Base-by-base conservation (phyloP, 2,888 invertebrate genomes). In the Cryptocephalus primarius region DNA sequence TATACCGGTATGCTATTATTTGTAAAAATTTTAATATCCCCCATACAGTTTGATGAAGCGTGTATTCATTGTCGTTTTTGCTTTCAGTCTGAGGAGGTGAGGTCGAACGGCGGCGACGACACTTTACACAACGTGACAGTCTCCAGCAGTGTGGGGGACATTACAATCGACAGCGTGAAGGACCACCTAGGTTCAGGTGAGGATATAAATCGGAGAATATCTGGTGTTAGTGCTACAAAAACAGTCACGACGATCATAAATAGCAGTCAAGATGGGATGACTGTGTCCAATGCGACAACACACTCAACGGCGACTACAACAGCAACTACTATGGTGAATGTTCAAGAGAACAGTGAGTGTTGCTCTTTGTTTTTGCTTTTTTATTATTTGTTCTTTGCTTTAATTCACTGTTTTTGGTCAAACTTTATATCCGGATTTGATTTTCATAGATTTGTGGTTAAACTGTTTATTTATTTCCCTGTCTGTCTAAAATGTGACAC, bases 151-250 rank as follows among this genome's bases (percentile, higher is more conserved):
- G 76, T 82, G 50, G 91, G 85, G 11, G 93, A 93, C 71, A 92
- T 94, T 65, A 94, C 94, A 4, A 88, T 93, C 54, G 94, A 95
- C 75, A 93, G 92, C 32, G 90, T 94, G 43, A 83, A 88, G 55
- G 92, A 92, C 72, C 92, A 93, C 75, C 76, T 88, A 49, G 67
- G 65, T 51, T 65, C 66, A 48, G 66, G 66, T 53, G 70, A 69
- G 55, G 69, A 70, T 51, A 55, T 70, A 38, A 63, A 63, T 44
- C 63, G 64, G 50, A 65, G 67, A 43, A 54, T 68, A 51, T 58
- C 65, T 40, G 65, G 62, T 49, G 52, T 68, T 46, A 76, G 77
- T 48, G 75, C 79, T 49, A 79, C 80, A 60, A 80, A 80, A 55
- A 79, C 79, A 33, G 77, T 79, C 40, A 74, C 77, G 45, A 78